Evolutionary conservation across 2,113 vertebrate genomes (phyloP).

Genomic region (Pterocles gutturalis): DNA sequence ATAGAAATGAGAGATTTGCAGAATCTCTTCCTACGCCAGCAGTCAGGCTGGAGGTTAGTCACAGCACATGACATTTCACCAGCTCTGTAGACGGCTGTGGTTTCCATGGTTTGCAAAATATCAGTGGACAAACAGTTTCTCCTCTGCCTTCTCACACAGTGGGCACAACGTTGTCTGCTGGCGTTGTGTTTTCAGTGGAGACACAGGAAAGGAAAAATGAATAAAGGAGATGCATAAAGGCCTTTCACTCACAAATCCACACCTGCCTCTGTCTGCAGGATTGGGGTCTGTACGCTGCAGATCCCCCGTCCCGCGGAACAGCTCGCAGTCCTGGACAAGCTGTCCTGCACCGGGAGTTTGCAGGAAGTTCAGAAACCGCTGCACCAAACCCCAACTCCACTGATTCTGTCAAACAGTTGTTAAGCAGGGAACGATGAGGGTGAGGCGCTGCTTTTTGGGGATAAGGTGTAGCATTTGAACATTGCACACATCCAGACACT

Average conservation of each 20-base stretch:
- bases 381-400: neutral
- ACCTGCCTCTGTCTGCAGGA: neutral
- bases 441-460: neutral
- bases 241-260: neutral
- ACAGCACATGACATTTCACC: neutral
- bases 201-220: neutral
- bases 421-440: neutral
- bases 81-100: neutral
- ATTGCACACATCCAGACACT: neutral
- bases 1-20: neutral
- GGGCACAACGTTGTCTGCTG: neutral
- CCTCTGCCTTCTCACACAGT: neutral
- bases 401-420: neutral
- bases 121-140: neutral
- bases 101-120: neutral
- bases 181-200: neutral
- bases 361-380: neutral
- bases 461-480: neutral
- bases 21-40: accelerated
- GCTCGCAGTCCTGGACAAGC: neutral
- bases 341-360: accelerated
- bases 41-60: neutral
- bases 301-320: accelerated
- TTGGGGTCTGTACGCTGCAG: accelerated
- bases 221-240: neutral